These are phyloP conservation scores for Hofmannophila pseudospretella DNA, from an alignment of 2,888 invertebrate species.

Conservation along the genomic window DNA sequence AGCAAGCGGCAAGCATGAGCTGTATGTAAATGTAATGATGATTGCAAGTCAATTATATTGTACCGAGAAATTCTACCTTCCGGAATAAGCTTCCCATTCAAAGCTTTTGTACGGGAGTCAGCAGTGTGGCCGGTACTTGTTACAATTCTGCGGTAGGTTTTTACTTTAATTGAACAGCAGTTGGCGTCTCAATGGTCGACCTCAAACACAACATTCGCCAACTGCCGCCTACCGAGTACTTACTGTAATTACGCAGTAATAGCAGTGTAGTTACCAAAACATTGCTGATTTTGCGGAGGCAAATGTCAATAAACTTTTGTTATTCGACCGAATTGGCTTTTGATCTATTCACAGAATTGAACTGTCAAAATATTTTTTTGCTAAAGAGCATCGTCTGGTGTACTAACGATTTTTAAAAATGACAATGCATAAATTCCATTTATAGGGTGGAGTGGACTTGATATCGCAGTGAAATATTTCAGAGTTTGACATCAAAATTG, in stretches of 20 bases:
- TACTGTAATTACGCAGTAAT: constrained; percentile 22
- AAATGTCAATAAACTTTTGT: constrained; percentile 3
- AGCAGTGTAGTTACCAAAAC: constrained; percentile 10
- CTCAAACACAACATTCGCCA: constrained; percentile 38
- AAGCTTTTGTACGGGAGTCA: background rate
- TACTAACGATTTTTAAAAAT: no score
- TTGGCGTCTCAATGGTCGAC: constrained; percentile 28
- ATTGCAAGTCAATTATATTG: background rate
- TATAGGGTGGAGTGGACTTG: no score
- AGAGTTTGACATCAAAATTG: constrained; percentile 9
- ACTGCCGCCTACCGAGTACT: constrained; percentile 18
- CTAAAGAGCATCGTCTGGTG: no score
- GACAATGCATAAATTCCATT: no score
- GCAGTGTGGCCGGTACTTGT: constrained; percentile 5
- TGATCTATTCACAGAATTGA: background rate
- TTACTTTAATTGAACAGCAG: constrained; percentile 32
- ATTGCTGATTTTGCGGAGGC: constrained; percentile 4
- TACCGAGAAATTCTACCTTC: background rate
- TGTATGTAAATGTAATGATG: no score
- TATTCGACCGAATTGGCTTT: background rate
- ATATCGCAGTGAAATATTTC: constrained; percentile 4
- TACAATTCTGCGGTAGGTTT: constrained; percentile 20
- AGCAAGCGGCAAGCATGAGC: no score
- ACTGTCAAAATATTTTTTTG: no score
- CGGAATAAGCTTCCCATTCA: background rate